Conservation (phyloP, 2,797 vertebrate genomes). For the Rhadinocentrus ornatus region DNA sequence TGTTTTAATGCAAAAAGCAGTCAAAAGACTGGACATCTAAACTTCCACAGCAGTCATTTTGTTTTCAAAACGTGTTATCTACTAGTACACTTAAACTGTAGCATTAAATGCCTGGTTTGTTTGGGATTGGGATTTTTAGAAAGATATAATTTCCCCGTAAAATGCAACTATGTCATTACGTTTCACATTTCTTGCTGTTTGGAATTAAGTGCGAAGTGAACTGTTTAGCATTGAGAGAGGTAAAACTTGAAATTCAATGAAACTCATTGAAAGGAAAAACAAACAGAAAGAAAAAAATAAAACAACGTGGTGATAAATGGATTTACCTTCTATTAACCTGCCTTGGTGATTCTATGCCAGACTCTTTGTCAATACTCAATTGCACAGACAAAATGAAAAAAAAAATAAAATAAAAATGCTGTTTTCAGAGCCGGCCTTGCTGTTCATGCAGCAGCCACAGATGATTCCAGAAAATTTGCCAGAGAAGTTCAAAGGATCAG, state of each 20-base stretch:
- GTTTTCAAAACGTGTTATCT: background rate
- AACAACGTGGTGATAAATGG: slow-evolving; percentile 17
- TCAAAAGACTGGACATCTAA: slow-evolving; percentile 2
- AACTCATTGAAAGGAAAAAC: too few relatives aligned
- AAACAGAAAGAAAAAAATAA: background rate
- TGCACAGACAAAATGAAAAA: slow-evolving; percentile 21
- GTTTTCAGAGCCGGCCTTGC: slow-evolving; percentile 33
- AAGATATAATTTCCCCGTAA: background rate
- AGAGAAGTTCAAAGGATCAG: slow-evolving; percentile 50
- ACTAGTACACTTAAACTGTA: background rate
- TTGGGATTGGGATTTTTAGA: background rate
- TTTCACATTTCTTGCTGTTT: background rate
- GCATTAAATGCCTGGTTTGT: background rate
- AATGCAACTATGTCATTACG: background rate
- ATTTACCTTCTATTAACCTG: slow-evolving; percentile 37
- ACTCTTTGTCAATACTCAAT: slow-evolving; percentile 38
- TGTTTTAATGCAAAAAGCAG: background rate
- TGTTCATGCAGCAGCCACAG: slow-evolving; percentile 54
- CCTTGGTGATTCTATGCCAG: slow-evolving; percentile 20
- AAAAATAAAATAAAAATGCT: background rate
- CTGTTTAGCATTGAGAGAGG: background rate
- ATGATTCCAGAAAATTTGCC: slow-evolving; percentile 30
- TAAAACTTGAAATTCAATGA: background rate
- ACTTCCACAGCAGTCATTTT: background rate
- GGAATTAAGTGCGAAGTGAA: background rate